Base-by-base conservation (phyloP, 1,140 invertebrate species). In the Camponotus pennsylvanicus region DNA sequence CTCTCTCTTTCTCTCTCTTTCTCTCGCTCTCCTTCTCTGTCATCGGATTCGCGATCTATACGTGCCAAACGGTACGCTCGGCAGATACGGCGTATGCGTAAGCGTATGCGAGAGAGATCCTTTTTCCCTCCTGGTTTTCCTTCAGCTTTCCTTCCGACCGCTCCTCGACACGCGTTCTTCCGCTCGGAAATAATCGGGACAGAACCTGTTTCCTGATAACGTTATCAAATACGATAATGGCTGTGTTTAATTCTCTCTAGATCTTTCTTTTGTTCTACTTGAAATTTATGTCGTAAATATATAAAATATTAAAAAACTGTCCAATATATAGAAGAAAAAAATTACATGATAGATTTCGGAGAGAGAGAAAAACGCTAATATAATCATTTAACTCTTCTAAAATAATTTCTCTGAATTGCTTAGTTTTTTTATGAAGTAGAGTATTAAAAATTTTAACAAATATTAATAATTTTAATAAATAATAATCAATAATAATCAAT, bases 61-160 rank as follows among this genome's bases (percentile, higher is more conserved):
- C 88, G 88, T 87, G 80, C 77, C 71, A 75, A 90, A 87, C 88
- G 89, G 27, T 83, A 78, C 88, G 69, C 75, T 61, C 84, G 88
- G 57, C 84, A 84, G 70, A 82, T 70, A 21, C 57, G 15, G 59
- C 52, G 64, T 63, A 61, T 66, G 84, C 61, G 70, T 78, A 64
- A 18, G 49, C 55, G n/a, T 59, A 59, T 11, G 67, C 73, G 59
- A 66, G 78, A 76, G 66, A 80, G 75, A 75, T 90, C 70, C 69
- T 85, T 90, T 90, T 90, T 45, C 34, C 55, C 52, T 52, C 57
- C 32, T 40, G 61, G 57, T 52, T 57, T 37, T 79, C 18, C 40
- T 71, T 55, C 63, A 21, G 52, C 40, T 21, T 63, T 76, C 45
- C 88, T 87, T 87, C 75, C 89, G 57, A 75, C 45, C 27, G 57